Evolutionary conservation across 2,797 vertebrate genomes (phyloP), one percentile per base, ranked within the genome.

Genomic region (Leptatherina wallacei): DNA sequence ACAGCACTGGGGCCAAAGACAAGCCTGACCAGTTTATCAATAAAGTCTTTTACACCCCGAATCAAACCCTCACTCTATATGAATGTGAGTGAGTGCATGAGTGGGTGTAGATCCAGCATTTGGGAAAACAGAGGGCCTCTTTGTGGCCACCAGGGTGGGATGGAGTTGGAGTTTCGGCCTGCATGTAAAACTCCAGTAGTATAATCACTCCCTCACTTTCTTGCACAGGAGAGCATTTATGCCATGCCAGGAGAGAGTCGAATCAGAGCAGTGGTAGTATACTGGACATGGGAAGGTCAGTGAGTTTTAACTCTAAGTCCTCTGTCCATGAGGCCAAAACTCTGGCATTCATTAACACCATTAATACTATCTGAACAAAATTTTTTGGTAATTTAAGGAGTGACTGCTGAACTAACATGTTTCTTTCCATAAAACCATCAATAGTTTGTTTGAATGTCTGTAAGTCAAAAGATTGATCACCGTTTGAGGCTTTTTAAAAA

Each of bases 171-270:
- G 87, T 77, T 87, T 85, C 62, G 61, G 85, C 73, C 89, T 82
- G 91, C 80, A 91, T 93, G 88, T 86, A 87, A 90, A 93, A 84
- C 83, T 71, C 38, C 79, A 73, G 87, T 20, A 73, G 88, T 80
- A 91, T 85, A 85, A 90, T 88, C 81, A 56, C 78, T 85, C 83
- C 79, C 88, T 88, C 86, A 82, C 88, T 84, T 77, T 77, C 72
- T 81, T 84, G 84, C 82, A 94, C 91, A 92, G 91, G 89, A 88
- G 80, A 80, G 77, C 86, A 94, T 94, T 94, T 93, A 94, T 91
- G 71, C 61, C 64, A 67, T 83, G 91, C 90, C 91, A 91, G 86
- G 59, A 81, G 66, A 56, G 75, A 10, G 51, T 69, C 78, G 81
- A 70, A 85, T 77, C 82, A 72, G 71, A 72, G 73, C 35, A 57